Conservation (phyloP, 2,888 invertebrate genomes). For the Tipula lateralis region DNA sequence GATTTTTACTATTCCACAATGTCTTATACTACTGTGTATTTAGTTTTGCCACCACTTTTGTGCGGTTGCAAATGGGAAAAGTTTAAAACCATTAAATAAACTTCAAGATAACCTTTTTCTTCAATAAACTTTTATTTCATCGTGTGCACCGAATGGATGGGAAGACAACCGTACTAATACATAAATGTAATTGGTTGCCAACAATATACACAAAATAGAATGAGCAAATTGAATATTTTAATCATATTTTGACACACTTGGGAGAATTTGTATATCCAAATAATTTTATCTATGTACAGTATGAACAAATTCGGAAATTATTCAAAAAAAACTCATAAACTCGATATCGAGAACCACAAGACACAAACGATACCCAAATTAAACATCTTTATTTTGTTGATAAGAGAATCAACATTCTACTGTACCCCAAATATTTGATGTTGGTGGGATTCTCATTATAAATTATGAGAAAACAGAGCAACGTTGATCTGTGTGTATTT, state of each 20-base stretch:
- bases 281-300: too few relatives aligned
- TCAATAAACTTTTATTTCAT: not conserved
- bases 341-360: too few relatives aligned
- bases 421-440: too few relatives aligned
- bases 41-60: not conserved
- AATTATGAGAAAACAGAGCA: too few relatives aligned
- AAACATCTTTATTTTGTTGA: too few relatives aligned
- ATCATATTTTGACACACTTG: not conserved
- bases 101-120: not conserved
- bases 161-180: not conserved
- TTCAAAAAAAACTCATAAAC: too few relatives aligned
- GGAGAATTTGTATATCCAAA: not conserved
- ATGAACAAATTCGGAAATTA: too few relatives aligned
- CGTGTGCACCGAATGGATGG: too few relatives aligned
- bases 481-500: too few relatives aligned
- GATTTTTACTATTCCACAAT: not conserved
- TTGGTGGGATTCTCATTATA: too few relatives aligned
- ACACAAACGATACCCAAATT: too few relatives aligned
- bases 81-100: not conserved
- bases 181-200: not conserved
- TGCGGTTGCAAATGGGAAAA: not conserved
- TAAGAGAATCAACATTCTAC: too few relatives aligned
- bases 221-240: not conserved
- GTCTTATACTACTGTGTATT: not conserved
- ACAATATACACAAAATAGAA: not conserved